phyloP scores from a whole-genome alignment of 2,888 invertebrate species.

The Lochmaea capreae region DNA sequence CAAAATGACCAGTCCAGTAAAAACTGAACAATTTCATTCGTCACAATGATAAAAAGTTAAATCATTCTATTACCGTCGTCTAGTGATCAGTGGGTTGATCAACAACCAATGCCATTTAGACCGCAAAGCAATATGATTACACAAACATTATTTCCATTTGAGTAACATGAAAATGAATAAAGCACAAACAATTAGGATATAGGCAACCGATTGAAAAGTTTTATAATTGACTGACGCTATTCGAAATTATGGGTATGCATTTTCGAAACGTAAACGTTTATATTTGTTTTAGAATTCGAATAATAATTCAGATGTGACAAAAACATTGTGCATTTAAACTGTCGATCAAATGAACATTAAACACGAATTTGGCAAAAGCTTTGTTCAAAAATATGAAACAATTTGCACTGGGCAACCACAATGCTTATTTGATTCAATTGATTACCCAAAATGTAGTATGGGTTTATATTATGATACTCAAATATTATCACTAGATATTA shows the following conservation, averaged over 20 bases:
- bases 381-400: not conserved
- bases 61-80: not conserved
- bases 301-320: slow-evolving; percentile 39
- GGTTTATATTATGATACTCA: not conserved
- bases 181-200: slow-evolving; percentile 41
- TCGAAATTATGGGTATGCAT: slow-evolving; percentile 37
- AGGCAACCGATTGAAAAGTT: slow-evolving; percentile 39
- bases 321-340: slow-evolving; percentile 36
- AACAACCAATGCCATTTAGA: not conserved
- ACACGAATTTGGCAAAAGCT: not conserved
- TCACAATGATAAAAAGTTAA: not conserved
- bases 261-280: slow-evolving; percentile 29
- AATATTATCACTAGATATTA: too few relatives aligned
- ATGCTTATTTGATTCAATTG: not conserved
- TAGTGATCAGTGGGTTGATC: not conserved
- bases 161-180: slow-evolving; percentile 36
- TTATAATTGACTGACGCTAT: slow-evolving; percentile 39
- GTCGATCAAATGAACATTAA: slow-evolving; percentile 18
- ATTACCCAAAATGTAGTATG: not conserved
- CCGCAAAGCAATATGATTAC: slow-evolving; percentile 40
- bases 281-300: slow-evolving; percentile 37
- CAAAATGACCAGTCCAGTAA: not conserved
- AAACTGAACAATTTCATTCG: not conserved
- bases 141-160: slow-evolving; percentile 39
- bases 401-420: not conserved